These are phyloP conservation scores for Apodemus agrarius DNA, from an alignment of 2,797 vertebrate species.

Conservation along the genomic window DNA sequence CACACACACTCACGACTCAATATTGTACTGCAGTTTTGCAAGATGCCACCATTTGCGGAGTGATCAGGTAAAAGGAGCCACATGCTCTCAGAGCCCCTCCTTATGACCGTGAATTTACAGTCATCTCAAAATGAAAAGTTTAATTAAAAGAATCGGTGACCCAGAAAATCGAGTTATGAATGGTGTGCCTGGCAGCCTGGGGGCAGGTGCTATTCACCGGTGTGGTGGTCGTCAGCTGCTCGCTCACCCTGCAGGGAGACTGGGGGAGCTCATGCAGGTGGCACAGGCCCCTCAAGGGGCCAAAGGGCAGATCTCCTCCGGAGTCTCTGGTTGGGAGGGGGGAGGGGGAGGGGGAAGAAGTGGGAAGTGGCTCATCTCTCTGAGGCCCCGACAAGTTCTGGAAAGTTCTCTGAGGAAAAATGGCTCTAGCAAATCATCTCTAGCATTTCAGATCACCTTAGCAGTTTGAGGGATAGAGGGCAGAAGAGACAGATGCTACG, in stretches of 20 bases:
- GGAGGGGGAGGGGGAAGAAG: no score
- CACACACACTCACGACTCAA: not conserved
- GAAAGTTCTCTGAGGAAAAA: constrained; percentile 1
- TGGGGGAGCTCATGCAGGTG: not conserved
- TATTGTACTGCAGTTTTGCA: not conserved
- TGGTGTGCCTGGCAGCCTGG: not conserved
- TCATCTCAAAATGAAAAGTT: constrained; percentile 63
- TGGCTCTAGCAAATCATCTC: not conserved
- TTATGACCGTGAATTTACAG: constrained; percentile 33
- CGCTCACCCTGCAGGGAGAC: not conserved
- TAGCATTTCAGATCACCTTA: not conserved
- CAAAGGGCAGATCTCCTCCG: not conserved
- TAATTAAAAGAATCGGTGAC: constrained; percentile 72
- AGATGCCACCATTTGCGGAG: not conserved
- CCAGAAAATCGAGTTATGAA: constrained; percentile 62
- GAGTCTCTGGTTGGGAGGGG: not conserved
- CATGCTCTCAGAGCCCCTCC: not conserved
- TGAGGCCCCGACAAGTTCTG: not conserved
- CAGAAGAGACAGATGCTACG: not conserved
- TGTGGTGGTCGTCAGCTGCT: not conserved
- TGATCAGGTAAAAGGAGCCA: not conserved
- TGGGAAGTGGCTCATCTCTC: not conserved
- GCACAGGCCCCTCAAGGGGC: not conserved
- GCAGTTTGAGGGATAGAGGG: not conserved
- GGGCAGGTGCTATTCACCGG: not conserved